Evolutionary conservation across 2,113 vertebrate species (phyloP), one percentile per base, ranked within the genome.

Genomic region (Charadrius vociferus): DNA sequence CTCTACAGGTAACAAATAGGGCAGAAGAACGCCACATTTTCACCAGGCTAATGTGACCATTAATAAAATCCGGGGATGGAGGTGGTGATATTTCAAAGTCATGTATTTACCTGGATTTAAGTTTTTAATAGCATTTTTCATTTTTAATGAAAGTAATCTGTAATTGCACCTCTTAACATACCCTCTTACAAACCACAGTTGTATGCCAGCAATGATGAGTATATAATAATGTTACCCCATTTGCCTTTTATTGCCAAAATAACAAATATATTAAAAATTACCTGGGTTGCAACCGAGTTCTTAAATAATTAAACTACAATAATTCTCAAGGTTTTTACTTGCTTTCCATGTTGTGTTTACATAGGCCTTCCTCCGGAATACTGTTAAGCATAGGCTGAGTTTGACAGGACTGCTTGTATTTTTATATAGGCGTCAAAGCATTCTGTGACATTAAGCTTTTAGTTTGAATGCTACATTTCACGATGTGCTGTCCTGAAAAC

Each of bases 261-360:
- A 81, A 67, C 55, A 94, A 94, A 80, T 82, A 78, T 15, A 66
- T 96, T 90, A 59, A 91, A 92, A 94, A 95, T 72, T 32, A 79
- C 36, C 47, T 86, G 77, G 52, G 43, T 84, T 84, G 75, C 59
- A 84, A 65, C 26, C 5, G 14, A 91, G 52, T 81, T 90, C 41
- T 92, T 88, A 75, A 72, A 84, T 92, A 82, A 90, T 88, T 94
- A 82, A 88, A 45, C 27, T 67, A 21, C 84, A 92, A 26, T 56
- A 72, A 62, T 89, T 91, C 73, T 58, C 62, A 75, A 11, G 8
- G 62, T 72, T 91, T 55, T 88, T 41, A 27, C 87, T 91, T 89
- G 52, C 24, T 80, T 91, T 89, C 45, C 5, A 0, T 68, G 18
- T 89, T 92, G 73, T 85, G 58, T 86, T 95, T 81, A 86, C 68